Evolutionary conservation across 2,888 invertebrate genomes (phyloP), one percentile per base, ranked within the genome.

Genomic region (Lepetodrilus schrolli): DNA sequence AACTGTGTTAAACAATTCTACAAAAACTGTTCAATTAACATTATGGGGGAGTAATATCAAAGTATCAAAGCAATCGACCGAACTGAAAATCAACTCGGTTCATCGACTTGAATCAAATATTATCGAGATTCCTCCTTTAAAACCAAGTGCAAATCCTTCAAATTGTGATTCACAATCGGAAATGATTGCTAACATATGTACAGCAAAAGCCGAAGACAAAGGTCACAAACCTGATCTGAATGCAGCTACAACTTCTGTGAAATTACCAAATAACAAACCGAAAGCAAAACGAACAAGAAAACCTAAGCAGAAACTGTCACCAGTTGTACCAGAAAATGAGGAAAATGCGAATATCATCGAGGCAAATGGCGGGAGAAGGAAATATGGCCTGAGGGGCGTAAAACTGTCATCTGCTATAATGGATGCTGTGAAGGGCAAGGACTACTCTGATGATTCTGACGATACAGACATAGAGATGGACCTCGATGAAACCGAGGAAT

Each of bases 341-440:
- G 43, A 43, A 10, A 43, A 10, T 17, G 43, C n/a, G 43, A 43
- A 10, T 43, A 17, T 17, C 43, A 43, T 7, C 10, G 43, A 43
- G 17, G 17, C 43, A 17, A 4, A 43, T 4, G 4, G 4, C 13
- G 43, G 43, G 17, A 43, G 17, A 17, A 47, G 38, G 7, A 66
- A 78, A 43, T 84, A 84, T 49, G 72, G 78, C 37, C 74, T 84
- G 38, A 73, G 84, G 49, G 83, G 83, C 4, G 82, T 74, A 0
- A 83, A 82, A 68, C 70, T 84, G 5, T 79, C 81, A 20, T 74
- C 77, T 49, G 73, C 72, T 10, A 76, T 83, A 21, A 82, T 74
- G 74, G 74, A 26, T n/a, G 37, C 20, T 47, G 26, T 48, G 65
- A 51, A 4, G 23, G 47, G n/a, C 49, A 68, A 10, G 17, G 21